A percentile compares a stretch with the other conserved stretches of the same genome.
Conservation (phyloP, 2,113 vertebrate species). For the Gopherus flavomarginatus region DNA sequence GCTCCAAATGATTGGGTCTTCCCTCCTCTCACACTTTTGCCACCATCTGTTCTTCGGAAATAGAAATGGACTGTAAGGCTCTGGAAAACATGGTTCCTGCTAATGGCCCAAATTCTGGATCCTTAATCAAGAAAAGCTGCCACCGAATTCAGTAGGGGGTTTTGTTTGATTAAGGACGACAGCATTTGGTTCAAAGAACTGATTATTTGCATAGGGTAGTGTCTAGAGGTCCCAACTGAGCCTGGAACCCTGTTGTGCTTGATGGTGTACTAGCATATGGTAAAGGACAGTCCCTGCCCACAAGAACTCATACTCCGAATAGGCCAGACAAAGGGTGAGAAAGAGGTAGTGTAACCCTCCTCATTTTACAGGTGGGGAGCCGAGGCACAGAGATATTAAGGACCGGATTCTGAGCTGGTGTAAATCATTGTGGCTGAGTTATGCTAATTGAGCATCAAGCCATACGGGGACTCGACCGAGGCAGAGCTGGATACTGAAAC, state of each 20-base stretch:
- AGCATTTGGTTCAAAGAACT: neutral
- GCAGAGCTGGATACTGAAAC: neutral
- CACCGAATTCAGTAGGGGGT: neutral
- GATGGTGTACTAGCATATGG: neutral
- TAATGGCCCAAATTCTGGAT: neutral
- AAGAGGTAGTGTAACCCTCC: neutral
- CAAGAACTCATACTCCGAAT: neutral
- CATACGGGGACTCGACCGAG: neutral
- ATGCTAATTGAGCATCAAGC: neutral
- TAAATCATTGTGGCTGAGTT: neutral
- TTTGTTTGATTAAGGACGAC: accelerated
- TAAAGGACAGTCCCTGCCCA: too few species aligned
- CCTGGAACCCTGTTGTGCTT: neutral
- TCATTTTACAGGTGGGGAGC: neutral
- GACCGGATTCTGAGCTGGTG: neutral
- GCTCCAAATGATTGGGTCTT: neutral
- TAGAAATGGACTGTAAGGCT: neutral
- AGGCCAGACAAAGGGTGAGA: neutral
- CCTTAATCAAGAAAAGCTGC: neutral
- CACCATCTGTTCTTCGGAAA: neutral
- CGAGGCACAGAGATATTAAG: neutral
- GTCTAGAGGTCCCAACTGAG: neutral
- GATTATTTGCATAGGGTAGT: neutral
- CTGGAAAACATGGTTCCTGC: neutral
- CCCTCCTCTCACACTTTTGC: accelerated